A percentile compares a stretch with the other conserved stretches of the same genome.
Evolutionary conservation across 2,797 vertebrate genomes (phyloP).

Genomic region (Sebastiscus tertius): DNA sequence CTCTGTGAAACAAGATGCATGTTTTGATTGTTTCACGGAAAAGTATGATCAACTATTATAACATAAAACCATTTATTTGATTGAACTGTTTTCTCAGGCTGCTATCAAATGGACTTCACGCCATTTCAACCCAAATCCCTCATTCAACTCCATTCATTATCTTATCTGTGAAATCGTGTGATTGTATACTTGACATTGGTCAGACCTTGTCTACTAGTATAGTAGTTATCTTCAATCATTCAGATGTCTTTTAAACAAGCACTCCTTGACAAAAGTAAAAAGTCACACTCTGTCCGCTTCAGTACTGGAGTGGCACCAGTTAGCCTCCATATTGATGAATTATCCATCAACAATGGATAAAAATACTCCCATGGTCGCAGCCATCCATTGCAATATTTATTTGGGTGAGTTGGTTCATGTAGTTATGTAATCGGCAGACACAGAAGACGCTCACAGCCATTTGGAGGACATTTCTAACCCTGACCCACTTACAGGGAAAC

Average conservation of each 20-base stretch:
- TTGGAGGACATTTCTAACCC: conserved; percentile 48
- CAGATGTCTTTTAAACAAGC: background rate
- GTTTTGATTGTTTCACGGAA: no score
- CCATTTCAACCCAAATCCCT: background rate
- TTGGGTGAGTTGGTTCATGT: conserved; percentile 47
- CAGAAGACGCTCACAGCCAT: conserved; percentile 52
- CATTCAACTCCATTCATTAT: background rate
- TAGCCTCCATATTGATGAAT: conserved; percentile 57
- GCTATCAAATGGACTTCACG: background rate
- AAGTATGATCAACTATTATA: background rate
- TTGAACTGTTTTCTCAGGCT: background rate
- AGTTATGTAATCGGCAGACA: conserved; percentile 74
- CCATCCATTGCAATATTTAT: conserved; percentile 74
- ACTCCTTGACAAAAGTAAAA: background rate
- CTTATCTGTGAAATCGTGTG: background rate
- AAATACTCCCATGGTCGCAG: conserved; percentile 60
- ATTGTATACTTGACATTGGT: background rate
- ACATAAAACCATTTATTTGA: background rate
- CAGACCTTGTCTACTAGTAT: background rate
- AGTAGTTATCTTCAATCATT: background rate
- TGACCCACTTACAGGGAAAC: conserved; percentile 57
- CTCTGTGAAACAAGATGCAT: no score
- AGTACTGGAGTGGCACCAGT: background rate
- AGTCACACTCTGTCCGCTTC: background rate
- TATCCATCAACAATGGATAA: conserved; percentile 69